Base-by-base conservation (phyloP, 2,888 invertebrate genomes). In the Tetragonula carbonaria region DNA sequence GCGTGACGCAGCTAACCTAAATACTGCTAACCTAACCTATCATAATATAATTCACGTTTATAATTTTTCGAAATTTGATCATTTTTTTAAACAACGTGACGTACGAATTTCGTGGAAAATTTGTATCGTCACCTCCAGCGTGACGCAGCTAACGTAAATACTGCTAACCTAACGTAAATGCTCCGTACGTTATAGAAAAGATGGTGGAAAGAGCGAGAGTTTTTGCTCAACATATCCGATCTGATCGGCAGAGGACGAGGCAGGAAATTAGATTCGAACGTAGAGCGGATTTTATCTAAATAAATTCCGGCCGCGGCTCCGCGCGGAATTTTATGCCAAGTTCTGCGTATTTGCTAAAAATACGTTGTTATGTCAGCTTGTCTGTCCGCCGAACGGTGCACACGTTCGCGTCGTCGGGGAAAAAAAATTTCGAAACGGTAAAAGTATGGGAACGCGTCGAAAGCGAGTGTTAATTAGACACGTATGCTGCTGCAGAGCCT, bases 111-210 rank as follows among this genome's bases (percentile, higher is more conserved):
- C 1, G 8, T 45, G 8, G 8, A 0, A 45, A 45, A 45, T 45
- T 45, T 45, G 1, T 1, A 8, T 45, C 8, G 8, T 45, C 1
- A 45, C 8, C 1, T 45, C 0, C 45, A 45, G 1, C 45, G 45
- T 45, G 45, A 45, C 45, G 45, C 8, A 45, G 8, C 45, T 45
- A 45, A 45, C 45, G 8, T 45, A 45, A 11, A 8, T 45, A 45
- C 45, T 45, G 1, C 8, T 38, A 45, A 45, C 6, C 38, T 13
- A n/a, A 13, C 4, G 4, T 4, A n/a, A 57, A 13, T n/a, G 11
- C 13, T 0, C 4, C 2, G 1, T n/a, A n/a, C 5, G 14, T n/a
- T 13, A 4, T n/a, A 5, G n/a, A n/a, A 5, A 2, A 14, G 57
- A 57, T 57, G n/a, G 57, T n/a, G 14, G 16, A 2, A 51, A 4